A percentile compares a stretch with the other conserved stretches of the same genome.
phyloP scores from a whole-genome alignment of 2,888 invertebrate species.

The Brachylomia viminalis region DNA sequence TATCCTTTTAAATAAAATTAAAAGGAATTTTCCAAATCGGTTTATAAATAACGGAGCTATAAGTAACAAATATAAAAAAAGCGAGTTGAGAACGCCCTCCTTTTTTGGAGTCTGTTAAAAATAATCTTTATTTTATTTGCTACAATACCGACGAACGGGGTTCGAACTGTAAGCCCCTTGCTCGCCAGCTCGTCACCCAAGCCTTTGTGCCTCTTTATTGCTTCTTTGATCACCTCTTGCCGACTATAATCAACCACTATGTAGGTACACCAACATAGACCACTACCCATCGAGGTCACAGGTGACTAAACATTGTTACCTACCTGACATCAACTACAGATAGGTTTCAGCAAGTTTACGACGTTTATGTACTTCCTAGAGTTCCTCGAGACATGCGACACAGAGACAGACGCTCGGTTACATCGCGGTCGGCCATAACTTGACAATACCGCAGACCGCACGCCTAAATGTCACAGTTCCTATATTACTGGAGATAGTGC shows the following conservation, averaged over 20 bases:
- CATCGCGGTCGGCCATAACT: slow-evolving; percentile 58
- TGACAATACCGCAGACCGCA: slow-evolving; percentile 66
- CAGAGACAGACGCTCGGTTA: slow-evolving; percentile 53
- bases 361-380: slow-evolving; percentile 28
- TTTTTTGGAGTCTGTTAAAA: no score
- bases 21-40: no score
- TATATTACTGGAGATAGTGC: slow-evolving; percentile 56
- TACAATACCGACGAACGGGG: neutral
- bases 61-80: no score
- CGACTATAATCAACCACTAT: no score
- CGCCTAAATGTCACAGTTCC: slow-evolving; percentile 67
- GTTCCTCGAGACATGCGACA: slow-evolving; percentile 24
- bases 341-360: slow-evolving; percentile 24
- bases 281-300: neutral
- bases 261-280: no score
- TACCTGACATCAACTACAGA: slow-evolving; percentile 10
- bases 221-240: neutral
- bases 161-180: neutral
- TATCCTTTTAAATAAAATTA: no score
- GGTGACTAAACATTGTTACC: no score
- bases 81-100: no score
- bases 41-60: no score
- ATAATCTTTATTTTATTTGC: neutral
- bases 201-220: neutral
- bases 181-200: neutral